phyloP scores from a whole-genome alignment of 1,140 invertebrate species.

The Leptopilina boulardi region DNA sequence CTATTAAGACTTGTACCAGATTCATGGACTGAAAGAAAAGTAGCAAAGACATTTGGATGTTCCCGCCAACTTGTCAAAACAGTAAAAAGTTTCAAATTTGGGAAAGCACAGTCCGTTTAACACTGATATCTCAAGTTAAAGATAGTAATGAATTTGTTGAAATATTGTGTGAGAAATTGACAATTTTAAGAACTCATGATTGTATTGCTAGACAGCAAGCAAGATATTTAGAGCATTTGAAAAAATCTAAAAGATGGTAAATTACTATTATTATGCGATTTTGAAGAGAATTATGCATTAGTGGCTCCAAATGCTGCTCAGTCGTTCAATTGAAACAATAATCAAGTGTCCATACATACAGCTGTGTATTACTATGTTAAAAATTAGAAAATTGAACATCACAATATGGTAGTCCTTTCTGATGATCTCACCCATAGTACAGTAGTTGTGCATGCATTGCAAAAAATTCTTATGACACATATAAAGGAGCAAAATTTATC shows the following conservation, averaged over 20 bases:
- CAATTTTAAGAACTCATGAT: too few relatives aligned
- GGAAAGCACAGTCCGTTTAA: constrained; percentile 51
- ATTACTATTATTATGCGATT: constrained; percentile 9
- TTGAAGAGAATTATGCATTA: constrained; percentile 33
- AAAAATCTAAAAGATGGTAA: too few relatives aligned
- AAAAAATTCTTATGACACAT: constrained; percentile 38
- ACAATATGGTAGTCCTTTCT: too few relatives aligned
- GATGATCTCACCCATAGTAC: constrained; percentile 38
- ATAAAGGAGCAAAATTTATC: constrained; percentile 5
- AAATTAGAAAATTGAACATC: constrained; percentile 26
- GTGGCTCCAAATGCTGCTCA: constrained; percentile 30
- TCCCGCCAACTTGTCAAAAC: neutral
- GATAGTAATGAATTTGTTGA: constrained; percentile 50
- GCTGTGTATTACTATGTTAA: constrained; percentile 47
- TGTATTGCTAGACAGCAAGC: too few relatives aligned
- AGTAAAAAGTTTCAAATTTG: constrained; percentile 50
- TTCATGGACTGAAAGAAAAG: neutral
- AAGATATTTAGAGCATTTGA: too few relatives aligned
- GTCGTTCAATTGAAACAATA: too few relatives aligned
- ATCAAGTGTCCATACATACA: constrained; percentile 38
- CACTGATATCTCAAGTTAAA: constrained; percentile 40
- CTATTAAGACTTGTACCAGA: neutral
- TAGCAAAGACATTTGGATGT: neutral
- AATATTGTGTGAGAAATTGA: constrained; percentile 45
- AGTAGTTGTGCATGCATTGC: constrained; percentile 43